A percentile compares a stretch with the other conserved stretches of the same genome.
Evolutionary conservation across 2,113 vertebrate species (phyloP).

Genomic region (Larimichthys crocea): DNA sequence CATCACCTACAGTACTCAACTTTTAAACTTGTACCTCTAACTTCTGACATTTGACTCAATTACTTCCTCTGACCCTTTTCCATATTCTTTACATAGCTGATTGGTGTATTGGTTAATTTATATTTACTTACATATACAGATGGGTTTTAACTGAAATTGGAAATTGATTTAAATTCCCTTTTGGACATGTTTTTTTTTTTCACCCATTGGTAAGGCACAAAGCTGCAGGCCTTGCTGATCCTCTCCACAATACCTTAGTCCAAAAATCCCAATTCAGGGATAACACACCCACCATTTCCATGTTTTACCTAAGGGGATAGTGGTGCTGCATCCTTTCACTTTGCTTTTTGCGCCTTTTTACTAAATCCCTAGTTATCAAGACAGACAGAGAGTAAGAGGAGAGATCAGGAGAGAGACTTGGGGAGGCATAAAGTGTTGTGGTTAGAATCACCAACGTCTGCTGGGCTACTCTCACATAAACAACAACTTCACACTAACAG

Average conservation of each 20-base stretch:
- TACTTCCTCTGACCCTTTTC: no score
- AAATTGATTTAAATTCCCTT: neutral
- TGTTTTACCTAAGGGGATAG: neutral
- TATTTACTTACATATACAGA: neutral
- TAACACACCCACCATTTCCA: neutral
- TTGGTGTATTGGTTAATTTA: neutral
- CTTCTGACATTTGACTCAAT: no score
- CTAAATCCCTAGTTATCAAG: neutral
- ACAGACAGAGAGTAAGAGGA: neutral
- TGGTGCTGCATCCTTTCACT: neutral
- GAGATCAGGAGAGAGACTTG: neutral
- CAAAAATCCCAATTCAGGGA: neutral
- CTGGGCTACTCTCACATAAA: conserved; percentile 29
- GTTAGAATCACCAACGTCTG: conserved; percentile 32
- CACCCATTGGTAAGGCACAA: neutral
- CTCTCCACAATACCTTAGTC: neutral
- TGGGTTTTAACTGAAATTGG: neutral
- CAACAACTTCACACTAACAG: conserved; percentile 22
- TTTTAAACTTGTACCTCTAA: no score
- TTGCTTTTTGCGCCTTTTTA: conserved; percentile 26
- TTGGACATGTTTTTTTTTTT: neutral
- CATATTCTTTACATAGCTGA: no score
- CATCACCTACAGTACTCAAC: no score
- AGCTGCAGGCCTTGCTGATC: neutral
- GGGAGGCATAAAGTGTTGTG: conserved; percentile 12